Base-by-base conservation (phyloP, 2,888 invertebrate species). In the Helobdella robusta region DNA sequence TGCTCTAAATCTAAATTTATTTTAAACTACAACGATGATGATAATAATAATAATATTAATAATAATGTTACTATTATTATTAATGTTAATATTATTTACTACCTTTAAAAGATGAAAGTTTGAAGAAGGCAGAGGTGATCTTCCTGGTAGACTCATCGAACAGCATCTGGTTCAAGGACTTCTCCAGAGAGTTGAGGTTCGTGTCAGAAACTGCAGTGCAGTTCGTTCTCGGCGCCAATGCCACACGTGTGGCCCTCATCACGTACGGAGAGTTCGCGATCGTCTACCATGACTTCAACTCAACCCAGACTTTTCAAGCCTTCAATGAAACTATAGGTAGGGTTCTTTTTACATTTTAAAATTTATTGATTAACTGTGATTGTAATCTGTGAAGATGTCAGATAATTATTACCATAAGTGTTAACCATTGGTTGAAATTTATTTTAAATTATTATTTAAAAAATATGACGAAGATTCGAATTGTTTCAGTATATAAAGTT, bases 101-200 rank as follows among this genome's bases (percentile, higher is more conserved):
- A 40, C 8, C 15, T 40, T 15, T 15, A 40, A 40, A 40, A 40
- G 18, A 40, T 15, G 40, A 40, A 40, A 40, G 18, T 18, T n/a
- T 62, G 8, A 30, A 65, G 25, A 65, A 68, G 6, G 73, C 74
- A 20, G 75, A 76, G 63, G 72, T 75, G 18, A 70, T 76, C 67
- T 75, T 76, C 60, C 67, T 74, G 11, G 69, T 74, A 48, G 70
- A 70, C 66, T 56, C 65, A 4, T 67, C 67, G 18, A 67, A 60
- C 67, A 75, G 75, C 61, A 75, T 77, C 67, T 74, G 74, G 72
- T 60, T 71, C 4, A 70, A 70, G 1, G 74, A 77, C 68, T 76
- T 74, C 68, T 68, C 68, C 50, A 71, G 72, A 25, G 73, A 74
- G 64, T 70, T 74, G 5, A 60, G 68, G 11, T 76, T 76, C 65